phyloP scores from a whole-genome alignment of 2,113 vertebrate species.

The Urocynchramus pylzowi region DNA sequence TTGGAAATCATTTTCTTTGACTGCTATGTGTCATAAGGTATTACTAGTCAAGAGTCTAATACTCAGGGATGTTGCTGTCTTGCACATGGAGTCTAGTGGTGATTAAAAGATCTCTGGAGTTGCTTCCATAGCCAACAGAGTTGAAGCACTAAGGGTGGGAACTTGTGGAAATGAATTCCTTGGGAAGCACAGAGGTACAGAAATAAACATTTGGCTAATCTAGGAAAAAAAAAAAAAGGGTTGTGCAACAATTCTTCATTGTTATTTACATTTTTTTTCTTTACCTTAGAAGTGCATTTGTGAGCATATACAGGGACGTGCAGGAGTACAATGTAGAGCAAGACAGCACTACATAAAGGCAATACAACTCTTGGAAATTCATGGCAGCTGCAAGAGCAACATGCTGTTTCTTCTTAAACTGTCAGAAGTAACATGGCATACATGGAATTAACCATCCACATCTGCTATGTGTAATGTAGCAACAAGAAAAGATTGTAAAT shows the following conservation, averaged over 20 bases:
- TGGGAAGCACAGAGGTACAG: background rate
- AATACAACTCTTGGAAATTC: background rate
- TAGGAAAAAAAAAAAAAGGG: background rate
- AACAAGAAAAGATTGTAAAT: background rate
- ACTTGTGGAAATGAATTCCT: background rate
- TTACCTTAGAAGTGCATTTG: background rate
- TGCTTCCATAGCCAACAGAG: background rate
- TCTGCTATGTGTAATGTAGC: background rate
- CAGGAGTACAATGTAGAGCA: background rate
- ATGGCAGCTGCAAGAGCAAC: background rate
- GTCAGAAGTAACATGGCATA: background rate
- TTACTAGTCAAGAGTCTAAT: background rate
- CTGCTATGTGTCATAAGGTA: background rate
- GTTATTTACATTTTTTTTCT: background rate
- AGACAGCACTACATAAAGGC: fast-evolving
- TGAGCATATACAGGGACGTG: background rate
- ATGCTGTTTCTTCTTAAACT: background rate
- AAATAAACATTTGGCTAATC: background rate
- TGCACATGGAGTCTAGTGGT: background rate
- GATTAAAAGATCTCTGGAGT: background rate
- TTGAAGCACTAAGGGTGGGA: background rate
- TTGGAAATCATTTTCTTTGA: background rate
- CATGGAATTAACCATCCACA: background rate
- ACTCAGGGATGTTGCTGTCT: background rate
- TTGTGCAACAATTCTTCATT: background rate